A percentile compares a stretch with the other conserved stretches of the same genome.
These are phyloP conservation scores for Tinamus guttatus DNA, from an alignment of 2,113 vertebrate genomes.

Conservation along the genomic window DNA sequence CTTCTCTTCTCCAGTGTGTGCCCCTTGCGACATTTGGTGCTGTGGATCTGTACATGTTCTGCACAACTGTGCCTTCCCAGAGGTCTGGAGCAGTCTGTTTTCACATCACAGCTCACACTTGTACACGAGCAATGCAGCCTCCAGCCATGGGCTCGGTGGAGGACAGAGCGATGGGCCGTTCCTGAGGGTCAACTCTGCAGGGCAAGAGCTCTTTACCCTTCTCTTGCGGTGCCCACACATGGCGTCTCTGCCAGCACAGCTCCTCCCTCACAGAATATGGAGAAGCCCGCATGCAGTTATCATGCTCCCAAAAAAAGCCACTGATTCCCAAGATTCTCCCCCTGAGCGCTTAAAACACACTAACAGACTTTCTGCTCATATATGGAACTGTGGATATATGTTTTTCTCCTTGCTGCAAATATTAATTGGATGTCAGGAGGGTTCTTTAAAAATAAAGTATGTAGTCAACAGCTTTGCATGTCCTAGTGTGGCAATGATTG, in stretches of 20 bases:
- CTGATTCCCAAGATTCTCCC: not conserved
- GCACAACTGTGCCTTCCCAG: not conserved
- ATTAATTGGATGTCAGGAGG: too few species aligned
- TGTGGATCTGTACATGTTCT: too few species aligned
- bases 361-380: rapidly evolving
- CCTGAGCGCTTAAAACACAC: not conserved
- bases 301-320: not conserved
- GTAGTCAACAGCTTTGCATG: not conserved
- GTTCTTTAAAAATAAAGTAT: rapidly evolving
- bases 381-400: not conserved
- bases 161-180: not conserved
- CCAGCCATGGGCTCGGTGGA: not conserved
- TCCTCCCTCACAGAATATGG: too few species aligned
- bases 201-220: not conserved
- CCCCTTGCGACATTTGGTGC: too few species aligned
- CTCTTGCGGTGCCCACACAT: not conserved
- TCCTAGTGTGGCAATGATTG: rapidly evolving
- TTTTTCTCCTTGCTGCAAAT: not conserved
- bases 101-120: not conserved
- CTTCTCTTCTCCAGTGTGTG: too few species aligned
- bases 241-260: not conserved
- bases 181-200: too few species aligned
- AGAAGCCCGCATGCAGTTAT: too few species aligned
- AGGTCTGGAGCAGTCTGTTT: not conserved
- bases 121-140: not conserved